Evolutionary conservation across 2,797 vertebrate species (phyloP).

Genomic region (Clarias platycephalus): DNA sequence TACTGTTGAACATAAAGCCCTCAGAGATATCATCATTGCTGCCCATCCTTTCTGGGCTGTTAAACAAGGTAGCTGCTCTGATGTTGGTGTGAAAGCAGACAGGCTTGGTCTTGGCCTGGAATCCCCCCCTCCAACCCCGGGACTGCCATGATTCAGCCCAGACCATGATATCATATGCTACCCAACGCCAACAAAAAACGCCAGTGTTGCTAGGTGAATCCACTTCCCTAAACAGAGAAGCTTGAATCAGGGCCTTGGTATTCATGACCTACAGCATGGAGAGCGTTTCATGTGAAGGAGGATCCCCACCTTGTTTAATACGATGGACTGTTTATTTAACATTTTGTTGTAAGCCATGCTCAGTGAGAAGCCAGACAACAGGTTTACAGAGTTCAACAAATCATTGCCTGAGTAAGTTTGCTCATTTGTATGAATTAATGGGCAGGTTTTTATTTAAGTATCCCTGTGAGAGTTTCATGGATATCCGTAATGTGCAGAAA

Average conservation of each 20-base stretch:
- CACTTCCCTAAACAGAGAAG: conserved; percentile 53
- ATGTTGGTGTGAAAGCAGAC: conserved; percentile 67
- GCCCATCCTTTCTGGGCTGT: conserved; percentile 26
- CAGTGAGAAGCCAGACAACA: conserved; percentile 26
- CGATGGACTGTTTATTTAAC: conserved; percentile 30
- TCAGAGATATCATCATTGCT: conserved; percentile 28
- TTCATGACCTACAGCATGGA: conserved; percentile 68
- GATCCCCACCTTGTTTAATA: conserved; percentile 67
- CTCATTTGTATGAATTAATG: conserved; percentile 31
- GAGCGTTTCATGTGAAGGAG: conserved; percentile 68
- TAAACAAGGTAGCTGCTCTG: conserved; percentile 43
- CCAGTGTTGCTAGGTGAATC: conserved; percentile 74
- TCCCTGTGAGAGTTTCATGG: conserved; percentile 23
- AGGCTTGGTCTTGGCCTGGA: conserved; percentile 60
- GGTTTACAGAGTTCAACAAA: conserved; percentile 42
- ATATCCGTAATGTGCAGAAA: conserved; percentile 30
- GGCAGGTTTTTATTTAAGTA: conserved; percentile 40
- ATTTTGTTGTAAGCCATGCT: conserved; percentile 25
- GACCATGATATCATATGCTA: conserved; percentile 73
- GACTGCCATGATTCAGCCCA: conserved; percentile 61
- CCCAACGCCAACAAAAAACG: conserved; percentile 71
- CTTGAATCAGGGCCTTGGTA: conserved; percentile 71
- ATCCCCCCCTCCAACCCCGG: conserved; percentile 50
- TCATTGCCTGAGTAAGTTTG: conserved; percentile 19
- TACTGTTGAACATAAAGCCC: conserved; percentile 29